Base-by-base conservation (phyloP, 2,888 invertebrate genomes). In the Drosophila acutilabella region DNA sequence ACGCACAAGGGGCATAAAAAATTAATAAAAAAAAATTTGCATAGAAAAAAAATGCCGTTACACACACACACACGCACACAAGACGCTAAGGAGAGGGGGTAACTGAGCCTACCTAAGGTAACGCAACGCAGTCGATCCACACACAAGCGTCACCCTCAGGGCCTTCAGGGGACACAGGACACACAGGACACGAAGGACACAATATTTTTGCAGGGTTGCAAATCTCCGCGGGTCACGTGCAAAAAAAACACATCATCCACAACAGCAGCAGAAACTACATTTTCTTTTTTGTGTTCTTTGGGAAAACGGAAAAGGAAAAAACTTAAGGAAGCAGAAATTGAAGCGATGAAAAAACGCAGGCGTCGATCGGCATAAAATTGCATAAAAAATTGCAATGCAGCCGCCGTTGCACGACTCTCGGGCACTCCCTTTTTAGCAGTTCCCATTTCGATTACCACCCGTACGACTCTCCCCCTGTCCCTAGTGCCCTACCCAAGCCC, bases 1-100 rank as follows among this genome's bases (percentile, higher is more conserved):
- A 77, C 72, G 74, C 80, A 80, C 80, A 66, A 78, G 80, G 83
- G 69, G 77, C 71, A 88, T 85, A 83, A 81, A 90, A 89, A 89
- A 89, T 89, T 85, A 88, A 90, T 90, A 89, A 81, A 80, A 85
- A 80, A 80, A 88, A 89, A 91, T 91, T 91, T 91, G 91, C 91
- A 91, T 91, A 91, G 91, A 90, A 82, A 91, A 91, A 91, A 91
- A 91, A 91, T 91, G 85, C 91, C 91, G 91, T 91, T 91, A 91
- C 90, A 90, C 76, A 83, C 70, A 77, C 48, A 72, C 26, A 14
- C 44, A 44, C 14, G 16, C 42, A 30, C 20, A 14, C 20, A 23
- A 53, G 53, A 54, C 26, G 48, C 14, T 44, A 10, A 23, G 47
- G 16, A 47, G 40, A 16, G 59, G 45, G 38, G 61, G 36, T 18